Percentiles rank a stretch among this genome's conserved stretches.
phyloP scores from a whole-genome alignment of 2,113 vertebrate genomes.

The Planiliza haematocheilus region DNA sequence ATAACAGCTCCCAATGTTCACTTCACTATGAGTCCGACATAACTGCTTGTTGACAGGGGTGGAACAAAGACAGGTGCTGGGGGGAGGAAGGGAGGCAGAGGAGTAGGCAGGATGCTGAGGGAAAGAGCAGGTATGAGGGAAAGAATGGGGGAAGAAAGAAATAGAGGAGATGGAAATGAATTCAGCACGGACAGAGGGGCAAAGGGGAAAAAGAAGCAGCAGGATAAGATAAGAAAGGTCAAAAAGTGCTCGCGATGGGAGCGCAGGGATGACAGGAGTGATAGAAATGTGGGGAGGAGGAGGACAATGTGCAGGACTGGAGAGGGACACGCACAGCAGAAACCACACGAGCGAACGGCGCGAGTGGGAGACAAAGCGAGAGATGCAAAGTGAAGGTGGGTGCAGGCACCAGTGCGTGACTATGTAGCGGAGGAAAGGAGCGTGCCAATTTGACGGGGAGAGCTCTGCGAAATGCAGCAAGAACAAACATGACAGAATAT shows the following conservation, averaged over 20 bases:
- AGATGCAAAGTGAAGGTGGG: slow-evolving; percentile 60
- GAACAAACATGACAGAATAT: slow-evolving; percentile 63
- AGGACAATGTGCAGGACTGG: slow-evolving; percentile 24
- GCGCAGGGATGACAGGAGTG: neutral
- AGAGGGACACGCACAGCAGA: slow-evolving; percentile 12
- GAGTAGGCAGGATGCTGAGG: neutral
- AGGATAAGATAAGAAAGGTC: slow-evolving; percentile 20
- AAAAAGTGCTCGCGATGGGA: slow-evolving; percentile 22
- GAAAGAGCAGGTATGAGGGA: slow-evolving; percentile 21
- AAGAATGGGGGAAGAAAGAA: neutral
- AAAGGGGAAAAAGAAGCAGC: slow-evolving; percentile 5
- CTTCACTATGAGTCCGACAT: slow-evolving; percentile 24
- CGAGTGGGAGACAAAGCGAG: slow-evolving; percentile 58
- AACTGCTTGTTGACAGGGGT: slow-evolving; percentile 49
- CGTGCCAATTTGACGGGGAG: slow-evolving; percentile 49
- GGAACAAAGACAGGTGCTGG: slow-evolving; percentile 65
- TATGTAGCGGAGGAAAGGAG: slow-evolving; percentile 44
- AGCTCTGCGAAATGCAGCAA: slow-evolving; percentile 48
- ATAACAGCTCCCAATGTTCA: slow-evolving; percentile 33
- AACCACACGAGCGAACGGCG: slow-evolving; percentile 6
- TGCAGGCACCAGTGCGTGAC: slow-evolving; percentile 57
- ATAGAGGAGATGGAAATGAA: neutral
- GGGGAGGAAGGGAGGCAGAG: slow-evolving; percentile 18
- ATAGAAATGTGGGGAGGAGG: slow-evolving; percentile 1
- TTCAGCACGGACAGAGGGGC: neutral